Evolutionary conservation across 1,140 invertebrate species (phyloP).

Genomic region (Acyrthosiphon pisum): DNA sequence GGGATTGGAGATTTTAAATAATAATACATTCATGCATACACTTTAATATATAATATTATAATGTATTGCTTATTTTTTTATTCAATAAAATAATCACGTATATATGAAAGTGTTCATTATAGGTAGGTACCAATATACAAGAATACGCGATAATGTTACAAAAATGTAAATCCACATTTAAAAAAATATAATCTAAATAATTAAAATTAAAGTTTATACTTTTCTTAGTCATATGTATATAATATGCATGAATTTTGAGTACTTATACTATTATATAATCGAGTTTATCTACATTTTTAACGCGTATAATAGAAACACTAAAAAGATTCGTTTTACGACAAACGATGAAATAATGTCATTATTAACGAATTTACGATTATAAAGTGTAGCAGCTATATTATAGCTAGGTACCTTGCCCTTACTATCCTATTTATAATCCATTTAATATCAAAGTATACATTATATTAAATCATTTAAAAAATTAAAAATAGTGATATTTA

Average conservation of each 20-base stretch:
- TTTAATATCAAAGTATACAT: not conserved
- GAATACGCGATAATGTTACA: not conserved
- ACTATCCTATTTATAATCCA: not conserved
- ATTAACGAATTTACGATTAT: not conserved
- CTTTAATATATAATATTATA: not conserved
- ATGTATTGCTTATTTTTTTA: not conserved
- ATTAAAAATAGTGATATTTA: not conserved
- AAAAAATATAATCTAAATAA: constrained; percentile 4
- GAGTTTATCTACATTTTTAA: not conserved
- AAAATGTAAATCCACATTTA: not conserved
- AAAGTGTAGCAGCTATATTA: not conserved
- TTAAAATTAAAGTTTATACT: not conserved
- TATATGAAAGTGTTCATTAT: not conserved
- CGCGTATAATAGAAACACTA: not conserved
- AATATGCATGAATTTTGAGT: not conserved
- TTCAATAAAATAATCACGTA: not conserved
- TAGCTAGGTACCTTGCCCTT: not conserved
- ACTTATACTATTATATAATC: not conserved
- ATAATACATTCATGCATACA: not conserved
- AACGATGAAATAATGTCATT: not conserved
- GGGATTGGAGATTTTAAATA: not conserved
- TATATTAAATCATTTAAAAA: not conserved
- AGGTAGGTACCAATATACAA: not conserved
- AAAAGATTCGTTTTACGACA: constrained; percentile 9
- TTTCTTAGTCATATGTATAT: not conserved